Conservation (phyloP, 2,888 invertebrate species). For the Matsumyia berberina region DNA sequence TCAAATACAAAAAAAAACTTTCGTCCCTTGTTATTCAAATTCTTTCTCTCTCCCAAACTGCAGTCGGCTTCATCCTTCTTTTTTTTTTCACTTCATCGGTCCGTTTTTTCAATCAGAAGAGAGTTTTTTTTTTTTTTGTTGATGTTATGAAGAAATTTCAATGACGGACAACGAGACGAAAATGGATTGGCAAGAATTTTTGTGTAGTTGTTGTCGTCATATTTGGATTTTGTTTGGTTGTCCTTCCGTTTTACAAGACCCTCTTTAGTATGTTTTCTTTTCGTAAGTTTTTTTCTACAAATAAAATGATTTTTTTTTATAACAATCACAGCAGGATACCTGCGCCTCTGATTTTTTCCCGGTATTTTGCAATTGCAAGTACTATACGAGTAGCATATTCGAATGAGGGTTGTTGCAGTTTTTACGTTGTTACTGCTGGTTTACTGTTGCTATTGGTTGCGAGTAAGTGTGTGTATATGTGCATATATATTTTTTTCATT, state of each 20-base stretch:
- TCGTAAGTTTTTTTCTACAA: slow-evolving; percentile 20
- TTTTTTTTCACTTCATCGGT: slow-evolving; percentile 62
- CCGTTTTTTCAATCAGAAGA: slow-evolving; percentile 58
- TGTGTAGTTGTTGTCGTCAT: slow-evolving; percentile 52
- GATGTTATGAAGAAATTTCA: slow-evolving; percentile 42
- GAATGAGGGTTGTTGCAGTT: slow-evolving; percentile 74
- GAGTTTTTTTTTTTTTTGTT: slow-evolving; percentile 21
- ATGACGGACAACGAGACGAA: slow-evolving; percentile 69
- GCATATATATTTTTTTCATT: slow-evolving; percentile 42
- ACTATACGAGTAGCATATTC: slow-evolving; percentile 32
- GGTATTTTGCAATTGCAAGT: slow-evolving; percentile 71
- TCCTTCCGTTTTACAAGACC: slow-evolving; percentile 64
- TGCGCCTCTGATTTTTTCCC: slow-evolving; percentile 63
- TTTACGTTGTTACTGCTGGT: slow-evolving; percentile 40
- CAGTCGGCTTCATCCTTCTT: slow-evolving; percentile 56
- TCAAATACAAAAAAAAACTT: slow-evolving; percentile 25
- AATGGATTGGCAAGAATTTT: slow-evolving; percentile 73
- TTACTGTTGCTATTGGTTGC: slow-evolving; percentile 63
- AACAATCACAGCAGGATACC: slow-evolving; percentile 73
- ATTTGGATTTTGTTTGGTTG: slow-evolving; percentile 44
- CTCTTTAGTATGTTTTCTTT: slow-evolving; percentile 51
- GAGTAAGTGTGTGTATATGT: slow-evolving; percentile 19
- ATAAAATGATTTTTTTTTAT: slow-evolving; percentile 52
- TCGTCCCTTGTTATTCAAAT: slow-evolving; percentile 69
- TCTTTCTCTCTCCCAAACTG: slow-evolving; percentile 65